Conservation (phyloP, 2,113 vertebrate species). For the Amblyornis subalaris region DNA sequence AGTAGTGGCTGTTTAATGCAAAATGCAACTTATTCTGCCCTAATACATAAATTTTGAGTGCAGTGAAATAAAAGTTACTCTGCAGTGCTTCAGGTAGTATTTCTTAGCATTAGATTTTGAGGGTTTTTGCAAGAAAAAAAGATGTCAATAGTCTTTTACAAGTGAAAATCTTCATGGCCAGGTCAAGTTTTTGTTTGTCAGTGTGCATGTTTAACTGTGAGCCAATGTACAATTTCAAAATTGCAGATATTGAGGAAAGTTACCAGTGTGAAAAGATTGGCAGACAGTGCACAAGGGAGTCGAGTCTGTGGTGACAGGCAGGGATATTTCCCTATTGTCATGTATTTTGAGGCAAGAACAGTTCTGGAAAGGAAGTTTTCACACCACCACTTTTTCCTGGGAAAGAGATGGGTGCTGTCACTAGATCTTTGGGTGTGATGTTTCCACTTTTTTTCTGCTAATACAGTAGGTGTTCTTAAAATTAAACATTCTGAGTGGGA, state of each 20-base stretch:
- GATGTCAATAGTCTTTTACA: not conserved
- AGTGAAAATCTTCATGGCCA: not conserved
- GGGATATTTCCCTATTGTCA: not conserved
- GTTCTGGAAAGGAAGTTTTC: slow-evolving; percentile 21
- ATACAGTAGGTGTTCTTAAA: not conserved
- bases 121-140: not conserved
- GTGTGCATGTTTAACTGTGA: not conserved
- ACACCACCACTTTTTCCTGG: not conserved
- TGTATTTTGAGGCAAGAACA: not conserved
- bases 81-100: not conserved
- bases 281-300: not conserved
- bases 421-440: not conserved
- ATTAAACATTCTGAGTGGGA: not conserved
- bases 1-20: not conserved
- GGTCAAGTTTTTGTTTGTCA: not conserved
- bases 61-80: not conserved
- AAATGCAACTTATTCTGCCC: not conserved
- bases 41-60: not conserved
- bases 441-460: slow-evolving; percentile 17
- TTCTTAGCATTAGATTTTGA: not conserved
- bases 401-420: not conserved
- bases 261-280: not conserved
- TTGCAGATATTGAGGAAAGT: not conserved
- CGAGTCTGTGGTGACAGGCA: not conserved
- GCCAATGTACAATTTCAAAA: not conserved